Percentiles rank a stretch among this genome's conserved stretches.
Evolutionary conservation across 1,140 invertebrate genomes (phyloP).

Genomic region (Anastrepha obliqua): DNA sequence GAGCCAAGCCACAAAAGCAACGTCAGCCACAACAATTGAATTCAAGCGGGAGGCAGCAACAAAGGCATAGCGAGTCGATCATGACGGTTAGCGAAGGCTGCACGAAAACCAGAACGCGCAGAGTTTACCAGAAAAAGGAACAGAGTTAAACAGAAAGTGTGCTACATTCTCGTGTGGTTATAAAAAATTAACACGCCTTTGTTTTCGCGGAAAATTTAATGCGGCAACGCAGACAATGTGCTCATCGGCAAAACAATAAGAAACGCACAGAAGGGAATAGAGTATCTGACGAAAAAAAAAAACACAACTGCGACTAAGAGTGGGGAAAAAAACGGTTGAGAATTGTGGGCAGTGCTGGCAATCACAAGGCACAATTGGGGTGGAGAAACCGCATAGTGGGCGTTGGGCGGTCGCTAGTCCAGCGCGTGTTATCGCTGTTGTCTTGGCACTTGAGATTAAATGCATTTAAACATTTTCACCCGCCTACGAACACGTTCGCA

Average conservation of each 20-base stretch:
- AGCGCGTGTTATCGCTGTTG: not conserved
- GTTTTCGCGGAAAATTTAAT: slow-evolving; percentile 47
- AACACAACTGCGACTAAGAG: not conserved
- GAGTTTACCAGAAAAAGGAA: not conserved
- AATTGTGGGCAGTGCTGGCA: not conserved
- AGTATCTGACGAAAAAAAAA: not conserved
- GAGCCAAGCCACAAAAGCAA: not conserved
- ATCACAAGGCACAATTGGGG: not conserved
- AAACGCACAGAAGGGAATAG: not conserved
- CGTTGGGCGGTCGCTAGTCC: not conserved
- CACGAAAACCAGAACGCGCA: not conserved
- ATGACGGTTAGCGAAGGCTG: not conserved
- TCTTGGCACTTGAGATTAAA: slow-evolving; percentile 25
- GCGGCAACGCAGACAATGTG: slow-evolving; percentile 34
- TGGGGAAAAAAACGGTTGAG: not conserved
- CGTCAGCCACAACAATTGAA: slow-evolving; percentile 42
- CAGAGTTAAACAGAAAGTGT: not conserved
- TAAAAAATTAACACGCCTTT: slow-evolving; percentile 53
- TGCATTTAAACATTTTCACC: slow-evolving; percentile 9
- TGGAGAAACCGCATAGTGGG: not conserved
- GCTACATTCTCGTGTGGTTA: slow-evolving; percentile 31
- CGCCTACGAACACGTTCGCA: not conserved
- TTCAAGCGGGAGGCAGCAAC: not conserved
- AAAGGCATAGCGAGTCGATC: not conserved
- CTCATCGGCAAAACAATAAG: slow-evolving; percentile 2